Percentiles rank a stretch among this genome's conserved stretches.
Conservation (phyloP, 2,888 invertebrate genomes). For the Melikaiella ostensackeni region DNA sequence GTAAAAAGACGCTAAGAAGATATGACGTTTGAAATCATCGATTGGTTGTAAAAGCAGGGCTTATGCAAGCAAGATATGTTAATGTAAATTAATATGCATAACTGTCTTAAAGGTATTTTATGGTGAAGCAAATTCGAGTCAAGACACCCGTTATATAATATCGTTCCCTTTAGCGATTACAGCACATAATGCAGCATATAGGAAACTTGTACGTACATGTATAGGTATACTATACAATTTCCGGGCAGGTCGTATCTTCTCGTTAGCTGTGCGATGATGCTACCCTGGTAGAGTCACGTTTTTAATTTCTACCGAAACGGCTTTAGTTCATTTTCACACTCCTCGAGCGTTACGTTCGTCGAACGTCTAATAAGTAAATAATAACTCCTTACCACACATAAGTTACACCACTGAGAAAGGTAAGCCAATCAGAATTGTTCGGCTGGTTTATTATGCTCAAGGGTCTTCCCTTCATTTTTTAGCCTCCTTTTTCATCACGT, state of each 20-base stretch:
- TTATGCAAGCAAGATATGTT: conserved; percentile 36
- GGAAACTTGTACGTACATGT: conserved; percentile 45
- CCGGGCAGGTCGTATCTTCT: conserved; percentile 72
- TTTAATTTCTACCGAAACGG: conserved; percentile 72
- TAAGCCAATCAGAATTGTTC: not conserved
- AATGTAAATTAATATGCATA: conserved; percentile 40
- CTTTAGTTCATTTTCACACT: conserved; percentile 73
- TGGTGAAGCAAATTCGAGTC: conserved; percentile 10
- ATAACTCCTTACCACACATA: conserved; percentile 69
- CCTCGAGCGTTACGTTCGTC: conserved; percentile 57
- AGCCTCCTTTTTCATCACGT: conserved; percentile 7
- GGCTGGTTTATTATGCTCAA: conserved; percentile 15
- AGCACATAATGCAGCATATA: conserved; percentile 46
- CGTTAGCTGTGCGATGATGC: conserved; percentile 71
- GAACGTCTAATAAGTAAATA: conserved; percentile 72
- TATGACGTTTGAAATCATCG: conserved; percentile 21
- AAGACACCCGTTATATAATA: conserved; percentile 44
- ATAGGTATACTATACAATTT: conserved; percentile 46
- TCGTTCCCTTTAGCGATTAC: conserved; percentile 35
- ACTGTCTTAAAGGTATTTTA: conserved; percentile 28
- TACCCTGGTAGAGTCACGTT: conserved; percentile 72
- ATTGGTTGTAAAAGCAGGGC: conserved; percentile 31
- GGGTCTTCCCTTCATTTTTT: conserved; percentile 5
- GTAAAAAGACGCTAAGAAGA: not conserved
- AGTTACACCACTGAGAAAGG: conserved; percentile 53